A percentile compares a stretch with the other conserved stretches of the same genome.
These are phyloP conservation scores for Poeciliopsis paucimaculata DNA, from an alignment of 2,797 vertebrate species.

Conservation along the genomic window DNA sequence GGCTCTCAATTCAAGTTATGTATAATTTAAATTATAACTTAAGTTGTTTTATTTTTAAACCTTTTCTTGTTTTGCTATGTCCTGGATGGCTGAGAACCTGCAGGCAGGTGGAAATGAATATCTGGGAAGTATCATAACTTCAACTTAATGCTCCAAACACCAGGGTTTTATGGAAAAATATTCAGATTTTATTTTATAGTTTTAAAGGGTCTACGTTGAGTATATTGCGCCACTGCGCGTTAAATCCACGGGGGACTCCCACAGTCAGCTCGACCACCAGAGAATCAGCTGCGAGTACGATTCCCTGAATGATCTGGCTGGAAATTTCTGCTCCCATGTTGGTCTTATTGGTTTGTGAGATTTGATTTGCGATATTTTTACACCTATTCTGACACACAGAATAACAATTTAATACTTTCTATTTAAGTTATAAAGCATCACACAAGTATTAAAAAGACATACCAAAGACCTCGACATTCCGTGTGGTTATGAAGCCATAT, in stretches of 20 bases:
- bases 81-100: too few relatives aligned
- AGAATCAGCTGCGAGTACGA: constrained; percentile 10
- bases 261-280: constrained; percentile 5
- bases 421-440: accelerated
- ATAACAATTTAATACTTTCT: not conserved
- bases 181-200: too few relatives aligned
- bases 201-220: too few relatives aligned
- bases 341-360: constrained; percentile 60
- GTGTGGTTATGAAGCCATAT: accelerated
- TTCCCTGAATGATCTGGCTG: constrained; percentile 37
- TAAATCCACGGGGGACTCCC: not conserved
- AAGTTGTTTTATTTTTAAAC: too few relatives aligned
- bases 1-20: too few relatives aligned
- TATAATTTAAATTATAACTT: too few relatives aligned
- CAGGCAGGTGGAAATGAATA: too few relatives aligned
- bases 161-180: too few relatives aligned
- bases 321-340: constrained; percentile 66
- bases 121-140: too few relatives aligned
- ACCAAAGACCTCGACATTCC: accelerated
- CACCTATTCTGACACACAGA: not conserved
- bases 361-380: not conserved
- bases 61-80: too few relatives aligned
- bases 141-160: too few relatives aligned
- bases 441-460: too few relatives aligned
- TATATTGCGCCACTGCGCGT: not conserved